Evolutionary conservation across 2,888 invertebrate genomes (phyloP), one percentile per base, ranked within the genome.

Genomic region (Dorcus parallelipipedus): DNA sequence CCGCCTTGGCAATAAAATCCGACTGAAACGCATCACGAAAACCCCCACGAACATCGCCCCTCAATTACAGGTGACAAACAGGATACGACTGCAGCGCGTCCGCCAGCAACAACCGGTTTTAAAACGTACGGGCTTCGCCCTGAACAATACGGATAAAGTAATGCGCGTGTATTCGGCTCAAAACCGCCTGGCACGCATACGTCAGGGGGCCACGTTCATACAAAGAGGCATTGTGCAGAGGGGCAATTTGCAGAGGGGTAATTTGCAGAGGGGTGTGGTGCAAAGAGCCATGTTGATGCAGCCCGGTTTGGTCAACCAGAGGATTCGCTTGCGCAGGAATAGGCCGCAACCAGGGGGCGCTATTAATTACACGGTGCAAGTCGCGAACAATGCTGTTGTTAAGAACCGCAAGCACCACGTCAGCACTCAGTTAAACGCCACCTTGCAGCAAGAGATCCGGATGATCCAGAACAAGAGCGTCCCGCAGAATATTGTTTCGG

Each of bases 1-100:
- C 39, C 49, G 72, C 40, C 54, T 72, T 23, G 72, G 72, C 7
- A 39, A 55, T 33, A 64, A 56, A 40, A 58, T 63, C 39, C 61
- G 60, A 17, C 14, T 45, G 9, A 9, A 43, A 14, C 45, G 41
- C 51, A 48, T n/a, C 50, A 6, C 1, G 1, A 41, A 14, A 3
- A 17, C 1, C 9, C 26, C 9, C 17, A 3, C 3, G 39, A 52
- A 41, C 26, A 14, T 9, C 7, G n/a, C 42, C 26, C 10, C 38
- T 23, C 26, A 5, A 33, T 7, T 33, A 0, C 26, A 33, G 7
- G 23, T 41, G 4, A 6, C 6, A 14, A 43, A 43, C n/a, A 43
- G 26, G 26, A 41, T 42, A 23, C 53, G 43, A 43, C 45, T 41
- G 9, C 47, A 38, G 8, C 20, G n/a, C 6, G 17, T 33, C 3